Evolutionary conservation across 2,113 vertebrate genomes (phyloP), one percentile per base, ranked within the genome.

Genomic region (Seriola aureovittata): DNA sequence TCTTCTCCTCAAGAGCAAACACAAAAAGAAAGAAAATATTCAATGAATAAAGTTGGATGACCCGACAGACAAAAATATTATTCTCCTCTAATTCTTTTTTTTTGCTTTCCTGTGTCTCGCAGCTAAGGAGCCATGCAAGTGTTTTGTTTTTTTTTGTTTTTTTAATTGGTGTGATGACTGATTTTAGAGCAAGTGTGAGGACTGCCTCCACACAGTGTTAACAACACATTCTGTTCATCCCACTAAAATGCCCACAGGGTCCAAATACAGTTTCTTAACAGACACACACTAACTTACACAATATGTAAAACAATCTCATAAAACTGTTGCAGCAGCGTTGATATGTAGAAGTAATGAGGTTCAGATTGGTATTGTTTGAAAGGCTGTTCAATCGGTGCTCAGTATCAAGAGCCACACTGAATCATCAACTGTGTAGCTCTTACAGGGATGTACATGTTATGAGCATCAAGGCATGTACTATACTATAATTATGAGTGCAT

Each of bases 131-230:
- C 55, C 65, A 64, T 75, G 36, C 40, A 70, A 81, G 66, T 58
- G 59, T 14, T 80, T 67, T 78, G 63, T 76, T 65, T 16, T 69
- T 84, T 78, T 59, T 75, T 67, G 71, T 66, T 17, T 70, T 85
- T 78, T 66, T 75, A 66, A 73, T 62, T 25, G 69, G 70, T 81
- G 75, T 83, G 75, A 88, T 88, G 78, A 80, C 73, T 88, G 88
- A 89, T 86, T 85, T 85, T 73, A 86, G 66, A 69, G 42, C 80
- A 52, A 74, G 85, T 88, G 91, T 86, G 86, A 90, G 83, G 72
- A 77, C 86, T 81, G 89, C 89, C 88, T 90, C 86, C 89, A 86
- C 87, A 87, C 76, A 71, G 80, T 81, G 86, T 86, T 89, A 91
- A 89, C 90, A 91, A 83, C 90, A 91, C 88, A 85, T 83, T 88